Evolutionary conservation across 2,113 vertebrate genomes (phyloP).

Genomic region (Cathartes aura): DNA sequence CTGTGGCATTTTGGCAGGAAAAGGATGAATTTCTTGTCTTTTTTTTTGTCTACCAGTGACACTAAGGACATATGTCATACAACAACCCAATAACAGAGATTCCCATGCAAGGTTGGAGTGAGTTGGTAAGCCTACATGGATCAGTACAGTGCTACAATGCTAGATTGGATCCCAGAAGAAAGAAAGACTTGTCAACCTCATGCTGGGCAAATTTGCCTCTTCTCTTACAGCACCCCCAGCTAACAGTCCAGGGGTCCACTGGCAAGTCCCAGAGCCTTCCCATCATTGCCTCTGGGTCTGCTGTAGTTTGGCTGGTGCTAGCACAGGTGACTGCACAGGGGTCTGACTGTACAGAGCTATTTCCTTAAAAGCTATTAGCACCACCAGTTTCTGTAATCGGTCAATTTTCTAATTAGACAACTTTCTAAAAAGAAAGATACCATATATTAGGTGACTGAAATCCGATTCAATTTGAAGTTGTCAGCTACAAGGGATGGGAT

Average conservation of each 20-base stretch:
- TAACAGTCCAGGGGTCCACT: background rate
- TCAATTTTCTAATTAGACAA: background rate
- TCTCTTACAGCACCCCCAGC: background rate
- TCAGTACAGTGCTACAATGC: background rate
- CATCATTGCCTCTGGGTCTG: background rate
- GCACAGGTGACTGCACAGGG: background rate
- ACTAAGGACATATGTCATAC: background rate
- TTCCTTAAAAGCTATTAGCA: background rate
- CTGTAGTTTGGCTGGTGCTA: background rate
- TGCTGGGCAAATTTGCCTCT: background rate
- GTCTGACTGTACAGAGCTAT: background rate
- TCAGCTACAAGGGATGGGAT: background rate
- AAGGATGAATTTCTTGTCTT: background rate
- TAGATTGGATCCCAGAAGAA: background rate
- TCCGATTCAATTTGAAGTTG: background rate
- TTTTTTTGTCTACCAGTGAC: background rate
- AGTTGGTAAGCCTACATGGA: background rate
- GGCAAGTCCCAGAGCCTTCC: background rate
- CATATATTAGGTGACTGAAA: background rate
- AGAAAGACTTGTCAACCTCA: background rate
- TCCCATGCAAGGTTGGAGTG: fast-evolving
- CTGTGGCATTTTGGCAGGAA: background rate
- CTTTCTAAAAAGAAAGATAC: background rate
- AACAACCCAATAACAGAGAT: background rate
- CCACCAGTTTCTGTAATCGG: background rate